phyloP scores from a whole-genome alignment of 2,113 vertebrate genomes.

The Peromyscus maniculatus region DNA sequence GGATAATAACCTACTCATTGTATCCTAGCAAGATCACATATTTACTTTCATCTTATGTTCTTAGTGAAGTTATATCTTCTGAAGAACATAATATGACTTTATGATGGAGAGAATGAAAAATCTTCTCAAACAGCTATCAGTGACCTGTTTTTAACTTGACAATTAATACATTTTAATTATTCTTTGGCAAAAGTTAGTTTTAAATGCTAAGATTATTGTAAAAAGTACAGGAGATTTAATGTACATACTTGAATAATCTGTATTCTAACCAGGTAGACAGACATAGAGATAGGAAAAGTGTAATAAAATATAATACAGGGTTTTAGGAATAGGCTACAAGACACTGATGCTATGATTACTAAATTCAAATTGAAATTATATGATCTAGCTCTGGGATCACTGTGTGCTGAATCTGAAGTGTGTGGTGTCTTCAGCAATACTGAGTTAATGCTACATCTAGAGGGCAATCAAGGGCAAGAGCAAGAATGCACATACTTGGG shows the following conservation, averaged over 20 bases:
- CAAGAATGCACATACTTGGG: no score
- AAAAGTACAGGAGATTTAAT: background rate
- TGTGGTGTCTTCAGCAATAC: no score
- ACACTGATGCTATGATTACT: background rate
- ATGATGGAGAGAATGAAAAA: background rate
- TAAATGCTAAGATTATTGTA: background rate
- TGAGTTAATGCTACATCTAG: no score
- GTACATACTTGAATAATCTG: background rate
- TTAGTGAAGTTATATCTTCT: background rate
- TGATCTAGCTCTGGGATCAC: no score
- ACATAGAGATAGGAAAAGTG: background rate
- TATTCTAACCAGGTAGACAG: background rate
- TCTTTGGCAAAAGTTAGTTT: background rate
- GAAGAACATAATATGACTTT: background rate
- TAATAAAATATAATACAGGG: background rate
- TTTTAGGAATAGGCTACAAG: background rate
- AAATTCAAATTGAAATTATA: background rate
- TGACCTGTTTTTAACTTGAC: background rate
- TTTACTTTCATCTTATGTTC: background rate
- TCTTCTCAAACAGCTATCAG: background rate
- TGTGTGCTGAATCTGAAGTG: no score
- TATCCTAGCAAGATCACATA: background rate
- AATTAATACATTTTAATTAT: background rate
- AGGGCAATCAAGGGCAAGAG: no score
- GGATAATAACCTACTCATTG: background rate